These are phyloP conservation scores for Etheostoma nigrum DNA, from an alignment of 2,797 vertebrate genomes.

Conservation along the genomic window DNA sequence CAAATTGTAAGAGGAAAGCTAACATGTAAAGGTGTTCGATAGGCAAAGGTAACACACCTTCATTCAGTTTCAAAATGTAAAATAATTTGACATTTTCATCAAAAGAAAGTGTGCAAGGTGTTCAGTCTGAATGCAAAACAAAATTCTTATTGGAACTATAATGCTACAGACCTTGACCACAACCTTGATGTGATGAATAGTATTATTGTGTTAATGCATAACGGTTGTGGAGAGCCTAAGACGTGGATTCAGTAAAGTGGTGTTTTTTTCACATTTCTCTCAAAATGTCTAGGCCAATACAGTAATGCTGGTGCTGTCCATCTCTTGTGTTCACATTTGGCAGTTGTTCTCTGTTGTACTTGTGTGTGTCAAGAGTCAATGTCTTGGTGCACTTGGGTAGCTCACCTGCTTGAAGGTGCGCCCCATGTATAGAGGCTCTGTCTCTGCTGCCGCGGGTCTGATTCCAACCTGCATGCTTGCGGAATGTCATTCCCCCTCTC, in stretches of 20 bases:
- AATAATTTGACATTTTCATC: neutral
- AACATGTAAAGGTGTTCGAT: neutral
- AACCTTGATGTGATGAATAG: neutral
- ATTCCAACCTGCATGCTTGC: too few species aligned
- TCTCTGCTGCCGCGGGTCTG: too few species aligned
- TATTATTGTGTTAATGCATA: neutral
- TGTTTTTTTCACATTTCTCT: neutral
- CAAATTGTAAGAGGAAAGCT: neutral
- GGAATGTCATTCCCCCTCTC: too few species aligned
- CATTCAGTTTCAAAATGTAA: neutral
- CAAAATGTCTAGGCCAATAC: neutral
- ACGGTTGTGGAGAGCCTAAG: neutral
- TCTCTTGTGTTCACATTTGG: neutral
- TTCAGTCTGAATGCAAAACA: neutral
- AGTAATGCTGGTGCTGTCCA: constrained; percentile 1
- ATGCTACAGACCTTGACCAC: neutral
- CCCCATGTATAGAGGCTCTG: too few species aligned
- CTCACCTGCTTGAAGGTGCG: too few species aligned
- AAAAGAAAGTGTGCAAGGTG: neutral
- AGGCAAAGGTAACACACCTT: neutral
- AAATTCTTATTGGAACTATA: neutral
- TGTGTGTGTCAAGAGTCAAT: constrained; percentile 7
- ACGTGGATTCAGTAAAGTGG: neutral
- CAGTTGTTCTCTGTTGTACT: constrained; percentile 15
- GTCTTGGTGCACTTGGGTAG: neutral